Percentiles rank a stretch among this genome's conserved stretches.
Conservation (phyloP, 2,113 vertebrate genomes). For the Orycteropus afer region DNA sequence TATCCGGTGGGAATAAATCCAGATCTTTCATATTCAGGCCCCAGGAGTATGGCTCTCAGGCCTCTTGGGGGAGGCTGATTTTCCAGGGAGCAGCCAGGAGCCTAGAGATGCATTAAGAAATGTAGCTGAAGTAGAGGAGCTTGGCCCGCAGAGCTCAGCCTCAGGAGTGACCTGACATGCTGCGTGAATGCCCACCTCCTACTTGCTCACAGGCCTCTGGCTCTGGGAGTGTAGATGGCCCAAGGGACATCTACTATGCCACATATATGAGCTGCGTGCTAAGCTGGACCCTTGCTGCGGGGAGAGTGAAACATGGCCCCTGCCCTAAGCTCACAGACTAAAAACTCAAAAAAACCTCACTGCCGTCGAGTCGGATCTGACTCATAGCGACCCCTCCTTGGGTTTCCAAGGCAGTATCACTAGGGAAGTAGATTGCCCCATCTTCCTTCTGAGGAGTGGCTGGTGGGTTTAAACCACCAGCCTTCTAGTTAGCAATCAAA, state of each 20-base stretch:
- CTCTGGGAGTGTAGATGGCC: not conserved
- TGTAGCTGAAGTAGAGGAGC: not conserved
- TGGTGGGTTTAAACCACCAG: too few relatives aligned
- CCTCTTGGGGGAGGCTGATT: not conserved
- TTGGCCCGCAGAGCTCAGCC: not conserved
- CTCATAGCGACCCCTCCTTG: too few relatives aligned
- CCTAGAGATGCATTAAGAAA: not conserved
- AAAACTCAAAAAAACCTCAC: too few relatives aligned
- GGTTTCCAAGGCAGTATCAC: too few relatives aligned
- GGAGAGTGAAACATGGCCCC: not conserved
- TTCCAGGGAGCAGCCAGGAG: not conserved
- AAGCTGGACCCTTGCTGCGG: not conserved
- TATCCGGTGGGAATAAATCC: not conserved
- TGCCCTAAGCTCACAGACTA: not conserved
- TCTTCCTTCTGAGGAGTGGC: too few relatives aligned
- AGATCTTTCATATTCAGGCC: constrained; percentile 26
- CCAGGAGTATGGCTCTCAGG: not conserved
- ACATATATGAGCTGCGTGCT: not conserved
- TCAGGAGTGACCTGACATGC: not conserved
- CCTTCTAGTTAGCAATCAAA: too few relatives aligned
- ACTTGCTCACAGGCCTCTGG: not conserved
- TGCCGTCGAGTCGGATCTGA: too few relatives aligned
- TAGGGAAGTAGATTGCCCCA: too few relatives aligned
- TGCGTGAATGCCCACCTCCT: not conserved
- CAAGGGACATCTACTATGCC: not conserved